Evolutionary conservation across 2,888 invertebrate genomes (phyloP), one percentile per base, ranked within the genome.

Genomic region (Clusia tigrina): DNA sequence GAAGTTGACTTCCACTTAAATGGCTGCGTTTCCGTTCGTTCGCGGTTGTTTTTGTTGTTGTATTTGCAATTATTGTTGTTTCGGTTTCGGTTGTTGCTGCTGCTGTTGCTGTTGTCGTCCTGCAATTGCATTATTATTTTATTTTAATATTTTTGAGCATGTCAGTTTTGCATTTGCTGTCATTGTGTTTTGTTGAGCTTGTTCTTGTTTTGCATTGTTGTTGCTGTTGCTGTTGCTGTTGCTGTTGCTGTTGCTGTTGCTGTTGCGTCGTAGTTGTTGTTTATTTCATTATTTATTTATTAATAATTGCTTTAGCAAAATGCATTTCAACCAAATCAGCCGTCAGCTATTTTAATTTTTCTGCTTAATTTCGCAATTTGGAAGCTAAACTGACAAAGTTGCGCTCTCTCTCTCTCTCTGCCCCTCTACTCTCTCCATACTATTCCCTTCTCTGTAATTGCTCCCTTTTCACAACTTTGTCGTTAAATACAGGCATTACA

Each of bases 21-120:
- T 81, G 79, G 79, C 76, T 78, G 70, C 80, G 74, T 77, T 82
- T 81, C 81, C 81, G 81, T 72, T 74, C 80, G 77, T 76, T n/a
- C 79, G 76, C 79, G 74, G 58, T 48, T 48, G 55, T 38, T 55
- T 5, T 38, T 56, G 15, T n/a, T 42, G 56, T 23, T 58, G 32
- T 25, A n/a, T 74, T 73, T 69, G 61, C 69, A 12, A 32, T 32
- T 12, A 32, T 32, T 32, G 12, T 32, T 32, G 12, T 32, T 32
- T 32, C 12, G 12, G 74, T 77, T 74, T 77, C 76, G 74, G 22
- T 52, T 52, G 20, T 54, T 37, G 54, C 15, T 76, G 76, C 74
- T 77, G 77, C 77, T 76, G 74, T 77, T 74, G 51, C 22, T 53
- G 53, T 60, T 20, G 5, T 48, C n/a, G 42, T 15, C 42, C n/a